Evolutionary conservation across 2,888 invertebrate species (phyloP).

Genomic region (Macrophya annulata): DNA sequence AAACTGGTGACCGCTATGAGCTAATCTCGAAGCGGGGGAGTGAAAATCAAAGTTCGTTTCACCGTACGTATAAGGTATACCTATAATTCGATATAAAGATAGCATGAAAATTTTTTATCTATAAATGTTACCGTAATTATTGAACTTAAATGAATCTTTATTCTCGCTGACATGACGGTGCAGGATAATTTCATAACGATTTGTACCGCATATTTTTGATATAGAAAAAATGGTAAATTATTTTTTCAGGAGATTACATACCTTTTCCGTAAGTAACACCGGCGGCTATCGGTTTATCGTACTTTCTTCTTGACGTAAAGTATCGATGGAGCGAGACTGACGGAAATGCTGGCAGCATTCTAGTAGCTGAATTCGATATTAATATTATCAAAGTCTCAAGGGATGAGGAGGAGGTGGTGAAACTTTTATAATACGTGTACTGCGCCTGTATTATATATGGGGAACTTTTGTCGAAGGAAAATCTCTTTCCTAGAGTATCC

Average conservation of each 20-base stretch:
- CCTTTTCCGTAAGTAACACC: too few relatives aligned
- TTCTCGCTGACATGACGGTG: background rate
- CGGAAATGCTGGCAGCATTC: background rate
- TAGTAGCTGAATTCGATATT: slow-evolving; percentile 37
- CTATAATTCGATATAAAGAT: too few relatives aligned
- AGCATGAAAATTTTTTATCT: too few relatives aligned
- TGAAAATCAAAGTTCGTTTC: background rate
- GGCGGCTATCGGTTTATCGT: background rate
- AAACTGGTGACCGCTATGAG: slow-evolving; percentile 46
- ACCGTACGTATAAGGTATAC: background rate
- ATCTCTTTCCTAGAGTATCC: background rate
- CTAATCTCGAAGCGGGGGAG: slow-evolving; percentile 7
- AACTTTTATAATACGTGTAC: slow-evolving; percentile 8
- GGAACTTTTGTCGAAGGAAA: background rate
- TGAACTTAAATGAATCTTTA: background rate
- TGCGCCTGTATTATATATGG: slow-evolving; percentile 1
- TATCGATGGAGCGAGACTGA: background rate
- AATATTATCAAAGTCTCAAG: slow-evolving; percentile 30
- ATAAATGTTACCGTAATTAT: too few relatives aligned
- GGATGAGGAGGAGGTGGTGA: background rate
- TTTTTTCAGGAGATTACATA: too few relatives aligned
- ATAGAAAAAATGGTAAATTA: too few relatives aligned
- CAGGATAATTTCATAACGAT: background rate
- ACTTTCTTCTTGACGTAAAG: background rate
- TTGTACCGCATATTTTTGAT: background rate